Percentiles rank a stretch among this genome's conserved stretches.
These are phyloP conservation scores for Grallaria varia DNA, from an alignment of 2,113 vertebrate genomes.

Conservation along the genomic window DNA sequence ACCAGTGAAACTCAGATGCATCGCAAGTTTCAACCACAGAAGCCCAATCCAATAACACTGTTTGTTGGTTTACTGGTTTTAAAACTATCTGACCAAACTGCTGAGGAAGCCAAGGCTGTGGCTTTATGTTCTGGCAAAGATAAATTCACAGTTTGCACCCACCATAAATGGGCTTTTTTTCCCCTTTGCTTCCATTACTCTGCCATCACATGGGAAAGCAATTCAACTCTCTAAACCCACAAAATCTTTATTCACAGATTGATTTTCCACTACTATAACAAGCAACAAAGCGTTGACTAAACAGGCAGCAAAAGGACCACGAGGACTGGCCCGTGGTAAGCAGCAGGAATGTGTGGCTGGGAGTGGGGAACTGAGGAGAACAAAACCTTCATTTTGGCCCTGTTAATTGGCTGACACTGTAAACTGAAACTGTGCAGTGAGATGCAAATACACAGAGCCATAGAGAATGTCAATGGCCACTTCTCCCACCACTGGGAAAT, in stretches of 20 bases:
- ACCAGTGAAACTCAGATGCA: not conserved
- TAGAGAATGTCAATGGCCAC: not conserved
- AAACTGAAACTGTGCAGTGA: not conserved
- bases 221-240: not conserved
- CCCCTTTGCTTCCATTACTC: not conserved
- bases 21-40: not conserved
- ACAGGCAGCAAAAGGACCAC: not conserved
- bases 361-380: not conserved
- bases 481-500: not conserved
- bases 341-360: not conserved
- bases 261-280: not conserved
- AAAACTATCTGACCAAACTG: not conserved
- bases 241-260: not conserved
- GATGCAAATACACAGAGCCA: rapidly evolving
- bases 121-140: not conserved
- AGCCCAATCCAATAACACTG: not conserved
- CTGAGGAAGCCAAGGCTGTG: not conserved
- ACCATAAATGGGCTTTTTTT: not conserved
- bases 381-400: not conserved
- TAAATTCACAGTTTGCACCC: not conserved
- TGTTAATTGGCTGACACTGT: not conserved
- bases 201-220: not conserved
- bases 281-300: not conserved
- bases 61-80: not conserved
- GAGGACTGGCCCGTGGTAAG: not conserved